A percentile compares a stretch with the other conserved stretches of the same genome.
phyloP scores from a whole-genome alignment of 2,797 vertebrate species.

The Hydrocynus forskahlii region DNA sequence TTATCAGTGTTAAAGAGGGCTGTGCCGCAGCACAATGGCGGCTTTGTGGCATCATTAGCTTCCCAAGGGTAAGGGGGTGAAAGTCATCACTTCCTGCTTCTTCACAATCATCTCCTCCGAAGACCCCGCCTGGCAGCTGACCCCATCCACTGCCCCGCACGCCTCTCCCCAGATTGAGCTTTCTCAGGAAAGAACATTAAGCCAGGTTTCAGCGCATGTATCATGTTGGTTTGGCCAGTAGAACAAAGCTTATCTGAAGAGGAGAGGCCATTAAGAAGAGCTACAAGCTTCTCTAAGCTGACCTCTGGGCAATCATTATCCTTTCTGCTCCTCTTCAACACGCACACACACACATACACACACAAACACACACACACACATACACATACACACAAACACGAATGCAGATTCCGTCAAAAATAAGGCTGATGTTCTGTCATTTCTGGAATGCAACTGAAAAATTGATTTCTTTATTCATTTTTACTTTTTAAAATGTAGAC shows the following conservation, averaged over 20 bases:
- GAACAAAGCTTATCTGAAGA: conserved; percentile 58
- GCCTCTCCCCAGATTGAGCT: background rate
- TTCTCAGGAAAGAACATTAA: conserved; percentile 60
- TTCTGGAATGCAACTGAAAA: too few relatives aligned
- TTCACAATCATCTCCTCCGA: conserved; percentile 40
- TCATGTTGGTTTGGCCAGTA: background rate
- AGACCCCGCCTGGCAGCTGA: conserved; percentile 35
- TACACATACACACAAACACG: background rate
- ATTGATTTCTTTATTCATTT: too few relatives aligned
- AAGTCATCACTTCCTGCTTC: conserved; percentile 54
- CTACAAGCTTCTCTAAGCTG: conserved; percentile 61
- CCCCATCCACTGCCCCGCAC: background rate
- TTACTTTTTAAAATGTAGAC: too few relatives aligned
- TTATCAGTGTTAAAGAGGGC: conserved; percentile 44
- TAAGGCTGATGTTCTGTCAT: background rate
- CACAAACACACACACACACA: conserved; percentile 24
- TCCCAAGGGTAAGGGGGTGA: conserved; percentile 54
- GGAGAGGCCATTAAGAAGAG: conserved; percentile 62
- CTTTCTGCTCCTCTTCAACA: conserved; percentile 1
- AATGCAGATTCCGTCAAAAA: too few relatives aligned
- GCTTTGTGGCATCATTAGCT: conserved; percentile 58
- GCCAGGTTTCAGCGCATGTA: conserved; percentile 39
- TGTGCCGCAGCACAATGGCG: conserved; percentile 15
- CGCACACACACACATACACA: background rate
- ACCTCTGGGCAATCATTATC: conserved; percentile 40